Evolutionary conservation across 2,888 invertebrate species (phyloP).

Genomic region (Hypercompe scribonia): DNA sequence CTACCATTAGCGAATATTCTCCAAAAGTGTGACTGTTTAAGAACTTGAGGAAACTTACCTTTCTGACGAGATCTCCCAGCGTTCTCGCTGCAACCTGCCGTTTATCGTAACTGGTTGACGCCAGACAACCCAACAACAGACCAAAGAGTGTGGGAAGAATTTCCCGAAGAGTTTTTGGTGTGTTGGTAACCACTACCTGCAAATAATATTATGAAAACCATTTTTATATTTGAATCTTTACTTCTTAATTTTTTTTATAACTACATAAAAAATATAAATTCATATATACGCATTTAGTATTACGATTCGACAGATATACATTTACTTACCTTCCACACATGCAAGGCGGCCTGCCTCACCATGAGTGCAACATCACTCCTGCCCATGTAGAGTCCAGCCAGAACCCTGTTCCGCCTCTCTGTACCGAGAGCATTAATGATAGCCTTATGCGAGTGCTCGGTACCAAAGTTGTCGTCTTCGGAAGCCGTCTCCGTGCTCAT

Average conservation of each 20-base stretch:
- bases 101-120: constrained; percentile 98
- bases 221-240: not conserved
- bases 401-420: constrained; percentile 96
- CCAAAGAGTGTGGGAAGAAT: constrained; percentile 98
- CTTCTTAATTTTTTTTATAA: not conserved
- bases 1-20: not conserved
- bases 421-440: constrained; percentile 95
- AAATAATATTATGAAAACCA: not conserved
- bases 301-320: not conserved
- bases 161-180: constrained; percentile 97
- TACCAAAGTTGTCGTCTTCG: constrained; percentile 99
- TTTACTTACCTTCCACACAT: constrained; percentile 96
- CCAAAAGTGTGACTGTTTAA: no score
- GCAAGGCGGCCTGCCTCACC: constrained; percentile 98
- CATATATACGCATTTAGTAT: not conserved
- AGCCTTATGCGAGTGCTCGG: constrained; percentile 97
- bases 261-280: not conserved
- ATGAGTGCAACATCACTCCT: constrained; percentile 98
- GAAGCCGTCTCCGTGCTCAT: constrained; percentile 99
- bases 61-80: constrained; percentile 97
- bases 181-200: constrained; percentile 97
- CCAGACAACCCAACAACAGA: constrained; percentile 96
- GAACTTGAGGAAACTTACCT: constrained; percentile 72
- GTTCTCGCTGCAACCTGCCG: constrained; percentile 98
- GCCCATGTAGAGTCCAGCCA: constrained; percentile 98